Conservation (phyloP, 2,797 vertebrate genomes). For the Distichodus sexfasciatus region DNA sequence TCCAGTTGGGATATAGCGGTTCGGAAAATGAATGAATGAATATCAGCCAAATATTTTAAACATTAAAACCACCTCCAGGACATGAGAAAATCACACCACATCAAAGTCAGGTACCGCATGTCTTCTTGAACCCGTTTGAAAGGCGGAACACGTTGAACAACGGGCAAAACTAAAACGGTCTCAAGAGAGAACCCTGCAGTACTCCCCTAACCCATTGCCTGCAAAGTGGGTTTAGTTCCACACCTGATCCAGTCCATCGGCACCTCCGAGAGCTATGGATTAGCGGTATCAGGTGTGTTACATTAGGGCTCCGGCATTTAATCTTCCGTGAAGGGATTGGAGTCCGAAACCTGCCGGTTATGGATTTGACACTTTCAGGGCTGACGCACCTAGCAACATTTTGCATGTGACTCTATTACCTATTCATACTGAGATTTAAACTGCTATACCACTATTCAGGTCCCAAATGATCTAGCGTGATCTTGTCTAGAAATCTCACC, state of each 20-base stretch:
- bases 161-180: too few species aligned
- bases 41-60: too few species aligned
- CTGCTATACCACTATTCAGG: not conserved
- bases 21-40: too few species aligned
- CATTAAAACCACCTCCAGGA: too few species aligned
- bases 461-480: not conserved
- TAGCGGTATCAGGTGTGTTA: not conserved
- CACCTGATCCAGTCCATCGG: not conserved
- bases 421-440: too few species aligned
- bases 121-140: too few species aligned
- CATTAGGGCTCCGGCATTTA: conserved; percentile 5
- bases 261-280: not conserved
- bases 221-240: not conserved
- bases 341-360: not conserved
- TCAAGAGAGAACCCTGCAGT: not conserved
- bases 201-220: not conserved
- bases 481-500: not conserved
- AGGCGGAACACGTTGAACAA: not conserved
- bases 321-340: not conserved
- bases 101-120: too few species aligned
- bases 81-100: too few species aligned
- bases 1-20: too few species aligned
- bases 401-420: too few species aligned
- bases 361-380: too few species aligned
- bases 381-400: too few species aligned